These are phyloP conservation scores for Sinohyriopsis cumingii DNA, from an alignment of 2,888 invertebrate genomes.

Conservation along the genomic window DNA sequence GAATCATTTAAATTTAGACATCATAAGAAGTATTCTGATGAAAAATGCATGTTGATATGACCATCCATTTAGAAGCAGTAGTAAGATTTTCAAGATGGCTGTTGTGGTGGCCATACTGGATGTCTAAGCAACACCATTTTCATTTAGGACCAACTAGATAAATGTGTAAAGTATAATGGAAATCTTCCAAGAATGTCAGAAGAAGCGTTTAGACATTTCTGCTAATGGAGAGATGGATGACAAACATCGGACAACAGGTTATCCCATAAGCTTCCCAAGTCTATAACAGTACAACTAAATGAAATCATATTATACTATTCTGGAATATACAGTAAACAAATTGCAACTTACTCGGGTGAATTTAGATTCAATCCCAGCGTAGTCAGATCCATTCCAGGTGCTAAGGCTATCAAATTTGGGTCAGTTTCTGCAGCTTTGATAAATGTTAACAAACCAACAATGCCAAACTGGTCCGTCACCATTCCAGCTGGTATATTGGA, in stretches of 20 bases:
- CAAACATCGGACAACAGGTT: not conserved
- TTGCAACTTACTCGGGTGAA: slow-evolving; percentile 85
- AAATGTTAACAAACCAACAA: slow-evolving; percentile 98
- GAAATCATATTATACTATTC: too few relatives aligned
- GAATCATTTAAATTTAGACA: too few relatives aligned
- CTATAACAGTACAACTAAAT: not conserved
- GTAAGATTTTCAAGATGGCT: too few relatives aligned
- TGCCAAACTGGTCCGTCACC: slow-evolving; percentile 99
- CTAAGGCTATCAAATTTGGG: slow-evolving; percentile 95
- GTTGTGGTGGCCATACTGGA: too few relatives aligned
- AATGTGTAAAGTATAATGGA: too few relatives aligned
- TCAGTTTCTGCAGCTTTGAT: slow-evolving; percentile 98
- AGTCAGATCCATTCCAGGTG: slow-evolving; percentile 97
- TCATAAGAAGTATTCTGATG: too few relatives aligned
- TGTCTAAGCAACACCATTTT: too few relatives aligned
- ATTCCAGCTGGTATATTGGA: slow-evolving; percentile 98
- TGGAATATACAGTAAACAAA: not conserved
- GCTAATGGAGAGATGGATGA: not conserved
- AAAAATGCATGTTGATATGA: too few relatives aligned
- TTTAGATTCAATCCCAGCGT: slow-evolving; percentile 98
- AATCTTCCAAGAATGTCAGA: too few relatives aligned
- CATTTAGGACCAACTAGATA: too few relatives aligned
- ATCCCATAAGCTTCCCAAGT: not conserved
- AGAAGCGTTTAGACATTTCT: too few relatives aligned
- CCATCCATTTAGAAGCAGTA: too few relatives aligned